Conservation (phyloP, 2,888 invertebrate species). For the Lampropteryx suffumata region DNA sequence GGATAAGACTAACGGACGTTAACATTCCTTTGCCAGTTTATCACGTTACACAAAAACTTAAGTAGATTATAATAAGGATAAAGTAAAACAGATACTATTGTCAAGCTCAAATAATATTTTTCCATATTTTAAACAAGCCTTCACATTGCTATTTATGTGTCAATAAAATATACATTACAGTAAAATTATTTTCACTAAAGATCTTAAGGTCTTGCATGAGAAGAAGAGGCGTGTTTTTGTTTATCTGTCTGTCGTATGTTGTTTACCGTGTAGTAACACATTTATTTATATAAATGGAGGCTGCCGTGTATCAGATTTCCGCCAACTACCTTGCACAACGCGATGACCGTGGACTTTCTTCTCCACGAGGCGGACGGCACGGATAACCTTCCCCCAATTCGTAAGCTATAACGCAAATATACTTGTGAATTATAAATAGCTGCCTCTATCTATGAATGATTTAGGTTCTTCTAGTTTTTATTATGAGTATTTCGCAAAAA, state of each 20-base stretch:
- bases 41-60: no score
- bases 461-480: neutral
- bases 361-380: conserved; percentile 21
- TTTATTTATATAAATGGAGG: conserved; percentile 39
- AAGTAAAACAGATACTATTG: no score
- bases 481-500: no score
- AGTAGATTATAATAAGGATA: no score
- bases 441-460: neutral
- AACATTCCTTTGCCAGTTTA: no score
- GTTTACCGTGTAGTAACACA: conserved; percentile 30
- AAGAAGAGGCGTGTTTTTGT: conserved; percentile 10
- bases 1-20: no score
- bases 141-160: no score
- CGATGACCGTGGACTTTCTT: conserved; percentile 51
- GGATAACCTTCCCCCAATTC: conserved; percentile 48
- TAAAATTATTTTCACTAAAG: no score
- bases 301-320: conserved; percentile 35
- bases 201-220: no score
- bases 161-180: no score
- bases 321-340: conserved; percentile 32
- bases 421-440: conserved; percentile 10
- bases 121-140: no score
- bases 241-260: conserved; percentile 25
- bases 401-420: conserved; percentile 40
- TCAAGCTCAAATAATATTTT: no score